Evolutionary conservation across 2,113 vertebrate species (phyloP).

Genomic region (Labeo rohita): DNA sequence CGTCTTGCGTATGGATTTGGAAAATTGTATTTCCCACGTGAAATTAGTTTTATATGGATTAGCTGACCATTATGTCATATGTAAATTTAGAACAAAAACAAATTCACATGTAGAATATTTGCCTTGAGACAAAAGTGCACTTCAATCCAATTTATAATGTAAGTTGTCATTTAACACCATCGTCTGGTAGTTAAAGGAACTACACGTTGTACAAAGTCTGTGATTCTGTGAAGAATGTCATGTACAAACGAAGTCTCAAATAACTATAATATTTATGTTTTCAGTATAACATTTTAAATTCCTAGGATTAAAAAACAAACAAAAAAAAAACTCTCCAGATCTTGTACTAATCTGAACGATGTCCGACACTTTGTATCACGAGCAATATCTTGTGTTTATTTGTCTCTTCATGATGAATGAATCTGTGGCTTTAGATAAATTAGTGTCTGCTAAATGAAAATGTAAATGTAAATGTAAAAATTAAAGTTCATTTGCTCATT

Average conservation of each 20-base stretch:
- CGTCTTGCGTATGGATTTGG: not conserved
- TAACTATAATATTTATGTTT: not conserved
- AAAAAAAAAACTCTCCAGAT: no score
- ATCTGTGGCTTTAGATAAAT: no score
- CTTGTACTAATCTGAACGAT: no score
- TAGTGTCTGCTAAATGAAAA: no score
- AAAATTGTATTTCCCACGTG: not conserved
- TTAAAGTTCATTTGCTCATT: no score
- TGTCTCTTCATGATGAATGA: no score
- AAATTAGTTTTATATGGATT: not conserved
- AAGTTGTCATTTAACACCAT: conserved; percentile 15
- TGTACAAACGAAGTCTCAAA: not conserved
- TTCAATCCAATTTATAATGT: not conserved
- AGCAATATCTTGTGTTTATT: no score
- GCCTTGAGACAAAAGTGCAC: not conserved
- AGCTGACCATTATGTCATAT: not conserved
- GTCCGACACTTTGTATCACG: no score
- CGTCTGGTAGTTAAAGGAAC: conserved; percentile 16
- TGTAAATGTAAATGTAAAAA: no score
- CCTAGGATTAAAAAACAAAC: no score
- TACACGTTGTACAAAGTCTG: not conserved
- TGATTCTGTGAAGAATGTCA: not conserved
- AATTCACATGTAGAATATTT: not conserved
- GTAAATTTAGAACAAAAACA: not conserved
- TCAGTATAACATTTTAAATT: not conserved